Base-by-base conservation (phyloP, 2,888 invertebrate species). In the Philereme vetulata region DNA sequence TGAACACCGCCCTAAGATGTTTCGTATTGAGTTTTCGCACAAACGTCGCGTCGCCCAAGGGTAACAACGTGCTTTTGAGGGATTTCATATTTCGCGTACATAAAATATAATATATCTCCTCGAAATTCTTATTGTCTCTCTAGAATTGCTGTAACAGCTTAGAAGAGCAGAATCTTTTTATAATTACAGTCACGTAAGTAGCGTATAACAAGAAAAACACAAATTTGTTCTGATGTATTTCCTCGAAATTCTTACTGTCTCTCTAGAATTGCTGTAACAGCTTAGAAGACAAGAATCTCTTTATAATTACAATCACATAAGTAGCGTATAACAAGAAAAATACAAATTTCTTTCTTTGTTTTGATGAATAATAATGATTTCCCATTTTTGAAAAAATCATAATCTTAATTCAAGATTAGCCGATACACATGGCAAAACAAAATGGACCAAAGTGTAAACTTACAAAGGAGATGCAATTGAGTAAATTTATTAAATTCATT, bases 1-100 rank as follows among this genome's bases (percentile, higher is more conserved):
- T 33, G 57, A 45, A 44, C 46, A 44, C 49, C 49, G 44, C 44
- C 44, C 48, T 10, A 51, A 54, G 51, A 60, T 51, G 50, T 51
- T 55, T 38, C 47, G 33, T 45, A 11, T 33, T 8, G 53, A 52
- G 42, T 58, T 58, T 58, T 52, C 55, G 46, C 55, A 47, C 56
- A 61, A 67, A 57, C 55, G 65, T 49, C 51, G 59, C 55, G 65
- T 49, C 51, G 59, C 60, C 56, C 49, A 43, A 60, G 60, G 63
- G 58, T 51, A 35, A 52, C 56, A 60, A 45, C 54, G 54, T 59
- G 60, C 62, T 44, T 54, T 42, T 47, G 32, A 62, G 40, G 56
- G 55, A 54, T 45, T 47, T 38, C 34, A 40, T 33, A 40, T 44
- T 60, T 49, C 51, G 43, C 38, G 48, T 51, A 54, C 21, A 21